phyloP scores from a whole-genome alignment of 2,797 vertebrate genomes.

The Coendou prehensilis region DNA sequence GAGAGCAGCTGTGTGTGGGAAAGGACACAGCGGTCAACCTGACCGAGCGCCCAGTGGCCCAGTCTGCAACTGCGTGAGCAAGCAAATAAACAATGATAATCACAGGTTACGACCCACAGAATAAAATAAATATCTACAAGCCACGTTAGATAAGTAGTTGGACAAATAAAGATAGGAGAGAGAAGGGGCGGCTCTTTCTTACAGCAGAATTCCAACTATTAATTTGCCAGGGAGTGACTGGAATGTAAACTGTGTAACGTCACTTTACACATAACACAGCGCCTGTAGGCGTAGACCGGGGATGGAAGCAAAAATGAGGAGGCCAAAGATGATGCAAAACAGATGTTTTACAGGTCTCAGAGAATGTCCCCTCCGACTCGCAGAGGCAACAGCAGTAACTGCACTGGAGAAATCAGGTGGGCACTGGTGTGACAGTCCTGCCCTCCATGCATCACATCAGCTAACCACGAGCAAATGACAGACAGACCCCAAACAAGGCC shows the following conservation, averaged over 20 bases:
- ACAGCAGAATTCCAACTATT: not conserved
- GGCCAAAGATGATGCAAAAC: not conserved
- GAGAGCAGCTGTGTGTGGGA: not conserved
- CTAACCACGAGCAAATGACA: not conserved
- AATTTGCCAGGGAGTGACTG: not conserved
- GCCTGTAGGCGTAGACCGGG: not conserved
- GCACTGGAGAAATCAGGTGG: not conserved
- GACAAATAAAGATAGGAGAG: not conserved
- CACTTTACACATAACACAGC: not conserved
- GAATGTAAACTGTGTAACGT: not conserved
- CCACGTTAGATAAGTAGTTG: not conserved
- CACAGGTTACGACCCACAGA: not conserved
- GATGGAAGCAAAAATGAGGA: not conserved
- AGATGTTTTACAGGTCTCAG: not conserved
- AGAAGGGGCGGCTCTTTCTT: not conserved
- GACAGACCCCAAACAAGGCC: not conserved
- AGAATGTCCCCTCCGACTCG: not conserved
- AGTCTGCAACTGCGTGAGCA: not conserved
- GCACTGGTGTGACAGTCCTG: not conserved
- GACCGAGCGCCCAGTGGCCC: not conserved
- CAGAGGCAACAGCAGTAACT: not conserved
- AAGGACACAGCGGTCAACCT: not conserved
- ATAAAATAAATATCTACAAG: slow-evolving; percentile 19
- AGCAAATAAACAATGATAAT: slow-evolving; percentile 28
- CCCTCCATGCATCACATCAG: not conserved